Conservation (phyloP, 1,140 invertebrate species). For the Lepidurus arcticus region DNA sequence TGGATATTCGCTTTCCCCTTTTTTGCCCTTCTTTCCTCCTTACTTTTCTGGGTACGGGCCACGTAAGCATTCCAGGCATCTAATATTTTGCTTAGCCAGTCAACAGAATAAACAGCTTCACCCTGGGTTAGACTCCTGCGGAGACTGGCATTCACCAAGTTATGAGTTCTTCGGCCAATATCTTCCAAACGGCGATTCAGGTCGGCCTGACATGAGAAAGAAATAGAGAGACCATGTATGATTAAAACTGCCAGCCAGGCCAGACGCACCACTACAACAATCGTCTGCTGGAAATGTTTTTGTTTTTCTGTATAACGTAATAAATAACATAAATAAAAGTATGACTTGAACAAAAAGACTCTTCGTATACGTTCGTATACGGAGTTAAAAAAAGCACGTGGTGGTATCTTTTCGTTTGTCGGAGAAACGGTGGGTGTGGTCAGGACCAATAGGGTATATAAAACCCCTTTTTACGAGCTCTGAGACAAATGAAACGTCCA, state of each 20-base stretch:
- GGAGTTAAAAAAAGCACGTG: too few relatives aligned
- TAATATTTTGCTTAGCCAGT: background rate
- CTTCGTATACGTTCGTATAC: too few relatives aligned
- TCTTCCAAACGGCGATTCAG: constrained; percentile 64
- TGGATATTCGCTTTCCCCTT: background rate
- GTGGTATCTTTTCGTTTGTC: too few relatives aligned
- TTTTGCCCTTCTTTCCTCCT: background rate
- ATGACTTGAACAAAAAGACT: too few relatives aligned
- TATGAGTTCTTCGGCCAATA: constrained; percentile 43
- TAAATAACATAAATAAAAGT: too few relatives aligned
- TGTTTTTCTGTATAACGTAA: too few relatives aligned
- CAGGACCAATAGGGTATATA: background rate
- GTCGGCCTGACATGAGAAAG: constrained; percentile 54
- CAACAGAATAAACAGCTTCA: background rate
- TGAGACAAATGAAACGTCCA: constrained; percentile 7
- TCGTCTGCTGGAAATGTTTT: too few relatives aligned
- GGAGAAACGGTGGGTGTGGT: background rate
- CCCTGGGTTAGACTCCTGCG: constrained; percentile 10
- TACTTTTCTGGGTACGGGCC: background rate
- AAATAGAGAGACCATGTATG: constrained; percentile 24
- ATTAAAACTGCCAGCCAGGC: background rate
- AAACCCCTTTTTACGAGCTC: background rate
- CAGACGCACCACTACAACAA: too few relatives aligned
- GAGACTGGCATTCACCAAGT: constrained; percentile 34
- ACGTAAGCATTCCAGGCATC: background rate